Conservation (phyloP, 2,888 invertebrate species). For the Cephus nigrinus region DNA sequence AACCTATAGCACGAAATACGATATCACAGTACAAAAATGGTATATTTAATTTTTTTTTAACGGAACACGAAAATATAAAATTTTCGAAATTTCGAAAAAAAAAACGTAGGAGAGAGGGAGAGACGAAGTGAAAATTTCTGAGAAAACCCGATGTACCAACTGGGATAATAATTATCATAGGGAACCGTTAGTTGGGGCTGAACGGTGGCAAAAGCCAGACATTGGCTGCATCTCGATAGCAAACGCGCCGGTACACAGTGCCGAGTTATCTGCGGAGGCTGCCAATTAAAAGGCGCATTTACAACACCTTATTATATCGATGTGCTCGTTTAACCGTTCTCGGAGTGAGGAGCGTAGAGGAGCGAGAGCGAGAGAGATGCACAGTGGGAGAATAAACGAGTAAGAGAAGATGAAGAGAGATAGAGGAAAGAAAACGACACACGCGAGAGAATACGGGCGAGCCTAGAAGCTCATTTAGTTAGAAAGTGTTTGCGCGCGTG, state of each 20-base stretch:
- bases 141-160: neutral
- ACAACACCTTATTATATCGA: conserved; percentile 49
- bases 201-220: neutral
- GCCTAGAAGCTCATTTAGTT: conserved; percentile 44
- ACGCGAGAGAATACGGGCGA: conserved; percentile 10
- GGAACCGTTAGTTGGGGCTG: conserved; percentile 26
- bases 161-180: conserved; percentile 29
- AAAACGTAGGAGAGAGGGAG: conserved; percentile 1
- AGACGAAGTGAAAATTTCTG: neutral
- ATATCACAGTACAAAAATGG: too few relatives aligned
- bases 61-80: too few relatives aligned
- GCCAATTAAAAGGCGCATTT: conserved; percentile 49
- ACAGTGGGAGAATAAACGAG: conserved; percentile 7
- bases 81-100: neutral
- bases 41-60: too few relatives aligned
- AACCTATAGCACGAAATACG: too few relatives aligned
- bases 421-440: neutral
- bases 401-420: conserved; percentile 17
- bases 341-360: neutral
- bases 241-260: conserved; percentile 11
- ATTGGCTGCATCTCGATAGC: conserved; percentile 21
- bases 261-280: conserved; percentile 35
- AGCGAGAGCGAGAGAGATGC: conserved; percentile 12
- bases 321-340: conserved; percentile 31
- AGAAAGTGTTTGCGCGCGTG: conserved; percentile 39